These are phyloP conservation scores for Lithophane semibrunnea DNA, from an alignment of 2,888 invertebrate genomes.

Conservation along the genomic window DNA sequence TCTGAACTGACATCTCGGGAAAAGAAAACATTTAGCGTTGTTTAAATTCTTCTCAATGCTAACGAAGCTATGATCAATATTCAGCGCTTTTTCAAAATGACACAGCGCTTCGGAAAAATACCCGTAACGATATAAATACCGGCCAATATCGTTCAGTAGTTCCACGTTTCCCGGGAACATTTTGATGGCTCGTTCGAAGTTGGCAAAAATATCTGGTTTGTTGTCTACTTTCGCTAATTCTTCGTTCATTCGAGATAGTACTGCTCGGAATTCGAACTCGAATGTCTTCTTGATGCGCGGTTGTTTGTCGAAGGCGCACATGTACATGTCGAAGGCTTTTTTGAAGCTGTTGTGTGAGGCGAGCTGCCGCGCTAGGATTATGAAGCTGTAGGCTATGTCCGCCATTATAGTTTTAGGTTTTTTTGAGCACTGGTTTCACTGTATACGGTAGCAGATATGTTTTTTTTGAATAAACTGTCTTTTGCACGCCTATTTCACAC, in stretches of 20 bases:
- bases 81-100: slow-evolving; percentile 87
- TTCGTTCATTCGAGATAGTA: slow-evolving; percentile 46
- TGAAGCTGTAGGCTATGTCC: slow-evolving; percentile 13
- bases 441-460: background rate
- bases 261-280: slow-evolving; percentile 37
- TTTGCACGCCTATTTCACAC: background rate
- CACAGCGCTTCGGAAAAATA: slow-evolving; percentile 85
- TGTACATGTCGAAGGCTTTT: slow-evolving; percentile 48
- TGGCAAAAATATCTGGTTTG: slow-evolving; percentile 43
- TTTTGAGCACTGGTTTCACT: background rate
- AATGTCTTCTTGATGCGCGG: slow-evolving; percentile 22
- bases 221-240: slow-evolving; percentile 27
- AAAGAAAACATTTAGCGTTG: slow-evolving; percentile 41
- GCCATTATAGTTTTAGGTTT: slow-evolving; percentile 12
- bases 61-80: slow-evolving; percentile 83
- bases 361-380: slow-evolving; percentile 39
- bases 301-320: slow-evolving; percentile 41
- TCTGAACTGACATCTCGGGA: slow-evolving; percentile 43
- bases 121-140: slow-evolving; percentile 71
- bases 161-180: slow-evolving; percentile 36
- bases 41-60: slow-evolving; percentile 66
- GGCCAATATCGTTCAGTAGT: slow-evolving; percentile 52
- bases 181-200: slow-evolving; percentile 47
- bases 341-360: slow-evolving; percentile 23
- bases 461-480: background rate